These are phyloP conservation scores for Nothoprocta pentlandii DNA, from an alignment of 2,113 vertebrate species.

Conservation along the genomic window DNA sequence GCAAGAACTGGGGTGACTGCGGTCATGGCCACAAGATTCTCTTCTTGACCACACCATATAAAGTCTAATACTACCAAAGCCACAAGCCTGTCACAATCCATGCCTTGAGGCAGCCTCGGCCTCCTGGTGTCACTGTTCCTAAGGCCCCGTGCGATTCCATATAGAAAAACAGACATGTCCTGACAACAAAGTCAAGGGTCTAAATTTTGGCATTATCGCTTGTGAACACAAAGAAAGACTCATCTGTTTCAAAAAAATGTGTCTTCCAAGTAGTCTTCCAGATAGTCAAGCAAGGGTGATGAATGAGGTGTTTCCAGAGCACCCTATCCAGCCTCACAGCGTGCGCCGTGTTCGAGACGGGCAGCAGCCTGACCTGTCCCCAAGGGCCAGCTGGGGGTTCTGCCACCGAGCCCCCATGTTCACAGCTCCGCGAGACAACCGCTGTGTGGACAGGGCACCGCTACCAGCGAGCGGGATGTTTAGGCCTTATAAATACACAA, in stretches of 20 bases:
- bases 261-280: not conserved
- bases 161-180: not conserved
- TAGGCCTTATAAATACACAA: not conserved
- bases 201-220: not conserved
- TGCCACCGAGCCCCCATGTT: not conserved
- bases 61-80: not conserved
- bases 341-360: not conserved
- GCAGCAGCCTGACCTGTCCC: not conserved
- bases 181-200: not conserved
- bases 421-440: not conserved
- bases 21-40: not conserved
- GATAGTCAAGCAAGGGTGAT: not conserved
- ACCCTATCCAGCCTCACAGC: not conserved
- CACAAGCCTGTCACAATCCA: not conserved
- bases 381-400: not conserved
- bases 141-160: not conserved
- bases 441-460: too few relatives aligned
- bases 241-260: not conserved
- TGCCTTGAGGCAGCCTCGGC: not conserved
- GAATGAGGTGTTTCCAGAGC: not conserved
- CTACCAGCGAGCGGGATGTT: not conserved
- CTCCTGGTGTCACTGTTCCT: not conserved
- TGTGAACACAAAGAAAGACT: not conserved
- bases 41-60: not conserved
- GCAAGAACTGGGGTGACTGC: not conserved